A percentile compares a stretch with the other conserved stretches of the same genome.
phyloP scores from a whole-genome alignment of 2,113 vertebrate species.

The Podiceps cristatus region DNA sequence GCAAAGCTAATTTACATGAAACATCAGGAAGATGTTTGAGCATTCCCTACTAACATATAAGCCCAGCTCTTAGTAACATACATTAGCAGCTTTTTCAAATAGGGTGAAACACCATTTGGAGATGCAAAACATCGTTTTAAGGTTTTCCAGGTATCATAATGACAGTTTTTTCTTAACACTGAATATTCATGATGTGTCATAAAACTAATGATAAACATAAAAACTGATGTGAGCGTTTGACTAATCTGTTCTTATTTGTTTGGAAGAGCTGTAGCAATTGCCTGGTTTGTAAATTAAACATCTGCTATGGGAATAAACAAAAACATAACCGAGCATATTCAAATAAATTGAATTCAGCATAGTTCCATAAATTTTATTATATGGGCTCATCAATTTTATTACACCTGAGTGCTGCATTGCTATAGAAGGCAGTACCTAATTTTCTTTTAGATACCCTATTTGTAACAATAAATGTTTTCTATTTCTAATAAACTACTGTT shows the following conservation, averaged over 20 bases:
- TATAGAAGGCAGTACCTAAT: slow-evolving; percentile 14
- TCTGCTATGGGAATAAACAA: slow-evolving; percentile 87
- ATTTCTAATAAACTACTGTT: slow-evolving; percentile 30
- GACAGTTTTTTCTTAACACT: slow-evolving; percentile 71
- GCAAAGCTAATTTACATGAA: neutral
- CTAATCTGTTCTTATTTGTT: slow-evolving; percentile 87
- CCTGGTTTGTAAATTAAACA: slow-evolving; percentile 87
- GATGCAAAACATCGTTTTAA: slow-evolving; percentile 72
- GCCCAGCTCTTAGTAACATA: neutral
- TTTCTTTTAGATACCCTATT: slow-evolving; percentile 57
- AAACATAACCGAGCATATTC: slow-evolving; percentile 84
- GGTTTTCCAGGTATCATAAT: slow-evolving; percentile 80
- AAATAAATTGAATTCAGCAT: slow-evolving; percentile 84
- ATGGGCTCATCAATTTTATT: slow-evolving; percentile 79
- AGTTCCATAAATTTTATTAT: slow-evolving; percentile 83
- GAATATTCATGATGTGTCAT: slow-evolving; percentile 86
- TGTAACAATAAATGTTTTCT: slow-evolving; percentile 55
- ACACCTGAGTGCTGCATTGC: slow-evolving; percentile 55
- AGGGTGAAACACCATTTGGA: slow-evolving; percentile 48
- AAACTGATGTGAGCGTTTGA: slow-evolving; percentile 84
- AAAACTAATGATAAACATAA: slow-evolving; percentile 89
- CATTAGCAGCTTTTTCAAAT: slow-evolving; percentile 67
- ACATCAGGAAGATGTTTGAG: neutral
- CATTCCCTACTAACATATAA: slow-evolving; percentile 23
- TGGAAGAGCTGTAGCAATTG: slow-evolving; percentile 82